Conservation (phyloP, 1,140 invertebrate genomes). For the Drosophila kanapiae region DNA sequence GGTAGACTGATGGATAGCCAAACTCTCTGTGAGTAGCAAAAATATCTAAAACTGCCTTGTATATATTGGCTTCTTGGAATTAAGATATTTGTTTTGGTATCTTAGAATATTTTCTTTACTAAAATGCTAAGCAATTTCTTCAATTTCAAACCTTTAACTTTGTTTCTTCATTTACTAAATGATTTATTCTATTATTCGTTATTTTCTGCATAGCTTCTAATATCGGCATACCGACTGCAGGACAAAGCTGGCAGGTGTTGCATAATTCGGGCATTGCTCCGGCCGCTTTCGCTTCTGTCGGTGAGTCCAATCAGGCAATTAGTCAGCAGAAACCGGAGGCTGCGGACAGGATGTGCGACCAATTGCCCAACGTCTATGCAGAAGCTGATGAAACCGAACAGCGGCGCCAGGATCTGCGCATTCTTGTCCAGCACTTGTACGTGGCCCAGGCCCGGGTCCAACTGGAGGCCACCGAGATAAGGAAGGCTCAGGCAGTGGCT, state of each 20-base stretch:
- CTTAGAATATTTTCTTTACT: not conserved
- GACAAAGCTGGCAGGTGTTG: not conserved
- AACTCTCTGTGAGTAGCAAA: conserved; percentile 7
- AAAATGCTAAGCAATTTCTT: not conserved
- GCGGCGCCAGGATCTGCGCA: conserved; percentile 65
- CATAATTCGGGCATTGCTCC: not conserved
- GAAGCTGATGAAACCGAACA: conserved; percentile 57
- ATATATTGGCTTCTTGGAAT: too few species aligned
- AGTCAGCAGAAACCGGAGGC: not conserved
- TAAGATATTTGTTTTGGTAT: not conserved
- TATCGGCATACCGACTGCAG: not conserved
- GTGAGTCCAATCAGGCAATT: not conserved
- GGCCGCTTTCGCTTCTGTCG: not conserved
- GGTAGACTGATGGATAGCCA: not conserved
- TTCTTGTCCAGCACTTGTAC: conserved; percentile 77
- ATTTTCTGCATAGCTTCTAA: too few species aligned
- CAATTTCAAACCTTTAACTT: not conserved
- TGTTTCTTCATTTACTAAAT: not conserved
- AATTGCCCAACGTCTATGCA: not conserved
- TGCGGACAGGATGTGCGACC: not conserved
- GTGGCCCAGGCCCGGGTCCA: conserved; percentile 82
- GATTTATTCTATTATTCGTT: not conserved
- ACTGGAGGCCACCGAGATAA: conserved; percentile 79
- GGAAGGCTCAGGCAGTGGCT: conserved; percentile 77
- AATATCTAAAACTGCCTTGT: not conserved